Evolutionary conservation across 2,113 vertebrate species (phyloP).

Genomic region (Callocephalon fimbriatum): DNA sequence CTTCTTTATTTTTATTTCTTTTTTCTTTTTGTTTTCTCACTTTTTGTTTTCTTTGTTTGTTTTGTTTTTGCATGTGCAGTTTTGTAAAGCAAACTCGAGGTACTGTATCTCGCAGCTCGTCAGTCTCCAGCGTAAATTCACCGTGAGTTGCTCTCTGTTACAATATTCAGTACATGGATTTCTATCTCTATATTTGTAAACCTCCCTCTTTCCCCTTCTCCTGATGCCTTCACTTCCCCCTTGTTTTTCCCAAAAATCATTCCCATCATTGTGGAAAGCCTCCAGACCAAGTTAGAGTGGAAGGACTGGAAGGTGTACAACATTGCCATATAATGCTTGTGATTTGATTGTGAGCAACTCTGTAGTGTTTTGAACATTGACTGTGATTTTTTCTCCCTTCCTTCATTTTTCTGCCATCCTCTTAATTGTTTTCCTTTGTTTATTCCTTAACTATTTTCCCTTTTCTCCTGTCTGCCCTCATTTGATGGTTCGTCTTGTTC

Average conservation of each 20-base stretch:
- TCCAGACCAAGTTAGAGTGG: slow-evolving; percentile 22
- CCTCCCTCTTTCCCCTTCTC: slow-evolving; percentile 3
- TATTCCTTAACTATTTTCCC: background rate
- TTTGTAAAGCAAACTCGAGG: slow-evolving; percentile 96
- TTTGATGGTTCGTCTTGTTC: slow-evolving; percentile 14
- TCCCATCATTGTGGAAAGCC: slow-evolving; percentile 61
- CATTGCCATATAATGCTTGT: slow-evolving; percentile 27
- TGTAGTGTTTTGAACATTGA: background rate
- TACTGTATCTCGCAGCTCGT: slow-evolving; percentile 93
- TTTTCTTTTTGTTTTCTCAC: slow-evolving; percentile 84
- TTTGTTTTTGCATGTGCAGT: slow-evolving; percentile 93
- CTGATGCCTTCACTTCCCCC: background rate
- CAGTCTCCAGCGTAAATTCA: slow-evolving; percentile 96
- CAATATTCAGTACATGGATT: slow-evolving; percentile 71
- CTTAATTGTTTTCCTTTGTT: background rate
- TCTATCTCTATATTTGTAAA: background rate
- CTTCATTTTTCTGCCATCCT: background rate
- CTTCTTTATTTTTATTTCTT: slow-evolving; percentile 51
- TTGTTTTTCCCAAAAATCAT: slow-evolving; percentile 14
- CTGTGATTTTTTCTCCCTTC: background rate
- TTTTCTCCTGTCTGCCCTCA: background rate
- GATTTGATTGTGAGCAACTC: slow-evolving; percentile 57
- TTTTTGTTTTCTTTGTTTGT: slow-evolving; percentile 80
- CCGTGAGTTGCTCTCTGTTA: slow-evolving; percentile 93
- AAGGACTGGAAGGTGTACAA: slow-evolving; percentile 35